Conservation (phyloP, 2,113 vertebrate species). For the Phrynocephalus versicolor region DNA sequence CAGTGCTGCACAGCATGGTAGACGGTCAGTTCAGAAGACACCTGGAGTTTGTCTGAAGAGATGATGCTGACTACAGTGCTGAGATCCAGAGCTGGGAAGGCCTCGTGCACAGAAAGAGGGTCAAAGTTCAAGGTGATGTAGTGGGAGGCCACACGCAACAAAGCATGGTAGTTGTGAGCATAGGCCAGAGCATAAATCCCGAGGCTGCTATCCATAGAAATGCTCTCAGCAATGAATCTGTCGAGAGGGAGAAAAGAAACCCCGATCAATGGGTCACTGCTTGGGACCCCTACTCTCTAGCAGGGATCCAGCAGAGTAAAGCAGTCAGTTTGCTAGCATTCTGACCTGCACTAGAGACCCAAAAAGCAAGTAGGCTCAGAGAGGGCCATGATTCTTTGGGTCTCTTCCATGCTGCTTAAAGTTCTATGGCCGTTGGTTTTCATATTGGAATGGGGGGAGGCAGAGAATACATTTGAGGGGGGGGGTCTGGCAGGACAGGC, state of each 20-base stretch:
- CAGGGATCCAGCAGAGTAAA: background rate
- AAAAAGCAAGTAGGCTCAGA: background rate
- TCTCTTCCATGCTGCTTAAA: background rate
- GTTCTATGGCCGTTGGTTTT: too few species aligned
- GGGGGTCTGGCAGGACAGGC: too few species aligned
- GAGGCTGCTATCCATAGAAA: conserved; percentile 82
- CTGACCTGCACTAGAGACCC: background rate
- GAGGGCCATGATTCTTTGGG: background rate
- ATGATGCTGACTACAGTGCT: conserved; percentile 81
- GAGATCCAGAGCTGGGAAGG: conserved; percentile 81
- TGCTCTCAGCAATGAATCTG: conserved; percentile 82
- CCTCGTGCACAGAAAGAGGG: conserved; percentile 76
- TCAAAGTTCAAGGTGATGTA: conserved; percentile 82
- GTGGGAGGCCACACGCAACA: conserved; percentile 78
- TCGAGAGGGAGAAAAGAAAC: background rate
- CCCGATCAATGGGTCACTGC: background rate
- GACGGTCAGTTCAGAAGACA: conserved; percentile 80
- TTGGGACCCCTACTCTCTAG: background rate
- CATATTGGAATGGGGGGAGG: too few species aligned
- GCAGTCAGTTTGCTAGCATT: background rate
- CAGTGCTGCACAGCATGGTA: conserved; percentile 81
- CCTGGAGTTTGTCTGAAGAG: conserved; percentile 79
- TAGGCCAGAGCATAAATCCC: conserved; percentile 84
- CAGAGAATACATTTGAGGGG: too few species aligned
- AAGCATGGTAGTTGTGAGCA: conserved; percentile 81